Evolutionary conservation across 2,888 invertebrate species (phyloP).

Genomic region (Antitype chi): DNA sequence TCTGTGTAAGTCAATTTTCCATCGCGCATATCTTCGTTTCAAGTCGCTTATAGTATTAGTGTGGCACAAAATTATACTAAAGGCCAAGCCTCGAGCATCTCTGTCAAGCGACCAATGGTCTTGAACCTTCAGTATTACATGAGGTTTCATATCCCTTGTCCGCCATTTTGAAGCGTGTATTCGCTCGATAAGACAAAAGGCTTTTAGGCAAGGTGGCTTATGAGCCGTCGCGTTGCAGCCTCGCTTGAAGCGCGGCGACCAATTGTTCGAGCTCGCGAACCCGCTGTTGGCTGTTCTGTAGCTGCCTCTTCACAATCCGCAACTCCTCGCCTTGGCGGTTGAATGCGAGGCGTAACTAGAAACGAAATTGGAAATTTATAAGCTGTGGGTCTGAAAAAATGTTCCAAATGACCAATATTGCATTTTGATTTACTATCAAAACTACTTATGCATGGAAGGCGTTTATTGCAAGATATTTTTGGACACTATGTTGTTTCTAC

Average conservation of each 20-base stretch:
- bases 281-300: constrained; percentile 94
- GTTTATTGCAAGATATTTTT: not conserved
- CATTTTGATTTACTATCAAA: not conserved
- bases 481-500: not conserved
- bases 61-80: constrained; percentile 53
- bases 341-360: constrained; percentile 94
- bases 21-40: not conserved
- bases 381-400: not conserved
- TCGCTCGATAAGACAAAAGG: constrained; percentile 47
- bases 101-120: constrained; percentile 25
- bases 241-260: constrained; percentile 91
- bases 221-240: constrained; percentile 74
- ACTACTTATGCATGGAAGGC: not conserved
- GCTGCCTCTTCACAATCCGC: constrained; percentile 93
- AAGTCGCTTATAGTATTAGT: constrained; percentile 36
- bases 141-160: constrained; percentile 27
- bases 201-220: constrained; percentile 58
- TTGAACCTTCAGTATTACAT: constrained; percentile 14
- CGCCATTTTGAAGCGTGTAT: constrained; percentile 44
- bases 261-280: constrained; percentile 96
- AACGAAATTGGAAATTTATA: constrained; percentile 31
- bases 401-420: not conserved
- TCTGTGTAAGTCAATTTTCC: constrained; percentile 1
- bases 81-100: constrained; percentile 39
- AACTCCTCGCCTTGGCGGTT: constrained; percentile 95